phyloP scores from a whole-genome alignment of 2,113 vertebrate species.

The Oriolus oriolus region DNA sequence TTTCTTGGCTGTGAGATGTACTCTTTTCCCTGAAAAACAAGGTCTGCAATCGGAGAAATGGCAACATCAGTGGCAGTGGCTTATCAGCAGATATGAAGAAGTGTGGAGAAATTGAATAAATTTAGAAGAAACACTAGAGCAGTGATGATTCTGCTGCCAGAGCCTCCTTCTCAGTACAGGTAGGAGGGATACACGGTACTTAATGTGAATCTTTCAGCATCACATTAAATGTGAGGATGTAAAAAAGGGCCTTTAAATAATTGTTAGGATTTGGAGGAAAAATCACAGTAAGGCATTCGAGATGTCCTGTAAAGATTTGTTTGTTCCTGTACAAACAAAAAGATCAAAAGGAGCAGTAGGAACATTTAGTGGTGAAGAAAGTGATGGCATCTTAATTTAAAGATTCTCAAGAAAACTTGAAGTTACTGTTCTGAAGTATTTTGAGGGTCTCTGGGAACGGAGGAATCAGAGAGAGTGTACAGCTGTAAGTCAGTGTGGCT shows the following conservation, averaged over 20 bases:
- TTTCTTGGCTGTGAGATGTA: background rate
- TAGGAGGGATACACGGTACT: background rate
- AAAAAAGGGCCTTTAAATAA: background rate
- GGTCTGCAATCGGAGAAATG: background rate
- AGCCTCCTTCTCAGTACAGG: background rate
- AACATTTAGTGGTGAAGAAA: background rate
- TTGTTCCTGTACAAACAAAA: background rate
- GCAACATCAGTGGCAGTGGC: background rate
- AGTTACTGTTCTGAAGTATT: background rate
- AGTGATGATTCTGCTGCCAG: background rate
- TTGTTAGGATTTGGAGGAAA: background rate
- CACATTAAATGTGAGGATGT: background rate
- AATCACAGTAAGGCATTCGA: background rate
- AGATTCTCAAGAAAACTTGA: background rate
- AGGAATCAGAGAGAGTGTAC: background rate
- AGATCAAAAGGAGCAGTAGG: background rate
- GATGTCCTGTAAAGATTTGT: background rate
- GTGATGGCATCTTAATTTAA: background rate
- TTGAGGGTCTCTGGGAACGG: background rate
- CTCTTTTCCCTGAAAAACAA: background rate
- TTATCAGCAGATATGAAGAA: background rate
- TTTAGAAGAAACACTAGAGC: background rate
- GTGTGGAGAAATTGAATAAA: background rate
- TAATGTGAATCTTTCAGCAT: background rate
- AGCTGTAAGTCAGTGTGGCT: background rate